phyloP scores from a whole-genome alignment of 2,888 invertebrate genomes.

The Bembecia ichneumoniformis region DNA sequence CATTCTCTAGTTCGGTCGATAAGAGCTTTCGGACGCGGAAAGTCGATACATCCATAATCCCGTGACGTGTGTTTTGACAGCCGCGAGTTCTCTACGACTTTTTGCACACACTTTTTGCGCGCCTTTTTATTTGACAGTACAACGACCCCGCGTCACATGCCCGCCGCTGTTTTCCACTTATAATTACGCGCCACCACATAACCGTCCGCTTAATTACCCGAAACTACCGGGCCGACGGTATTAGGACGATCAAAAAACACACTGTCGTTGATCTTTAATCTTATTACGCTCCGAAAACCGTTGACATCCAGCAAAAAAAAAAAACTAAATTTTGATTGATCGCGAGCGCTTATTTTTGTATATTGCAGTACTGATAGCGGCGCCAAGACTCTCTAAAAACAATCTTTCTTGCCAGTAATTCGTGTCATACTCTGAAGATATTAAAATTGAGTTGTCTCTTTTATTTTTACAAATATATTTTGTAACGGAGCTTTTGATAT shows the following conservation, averaged over 20 bases:
- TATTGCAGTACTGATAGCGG: slow-evolving; percentile 13
- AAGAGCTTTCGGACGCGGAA: slow-evolving; percentile 17
- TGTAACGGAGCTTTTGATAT: neutral
- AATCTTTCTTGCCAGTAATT: slow-evolving; percentile 49
- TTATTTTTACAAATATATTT: slow-evolving; percentile 1
- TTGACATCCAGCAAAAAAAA: slow-evolving; percentile 26
- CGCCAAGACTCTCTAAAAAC: slow-evolving; percentile 44
- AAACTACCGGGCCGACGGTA: slow-evolving; percentile 46
- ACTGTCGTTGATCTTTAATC: slow-evolving; percentile 42
- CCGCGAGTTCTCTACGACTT: slow-evolving; percentile 30
- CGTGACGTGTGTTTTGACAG: slow-evolving; percentile 66
- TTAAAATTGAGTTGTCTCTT: slow-evolving; percentile 1
- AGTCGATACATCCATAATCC: slow-evolving; percentile 60
- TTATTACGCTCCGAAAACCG: slow-evolving; percentile 42
- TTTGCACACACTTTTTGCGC: slow-evolving; percentile 41
- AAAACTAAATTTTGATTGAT: slow-evolving; percentile 6
- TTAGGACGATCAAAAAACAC: slow-evolving; percentile 39
- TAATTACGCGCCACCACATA: slow-evolving; percentile 47
- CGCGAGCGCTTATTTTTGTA: slow-evolving; percentile 21
- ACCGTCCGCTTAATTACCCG: slow-evolving; percentile 60
- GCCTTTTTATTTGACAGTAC: slow-evolving; percentile 35
- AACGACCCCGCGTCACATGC: slow-evolving; percentile 40
- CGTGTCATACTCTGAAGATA: slow-evolving; percentile 24
- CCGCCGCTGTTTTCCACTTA: slow-evolving; percentile 51
- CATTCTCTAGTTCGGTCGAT: slow-evolving; percentile 19